Evolutionary conservation across 2,113 vertebrate species (phyloP), one percentile per base, ranked within the genome.

Genomic region (Myotis brandtii): DNA sequence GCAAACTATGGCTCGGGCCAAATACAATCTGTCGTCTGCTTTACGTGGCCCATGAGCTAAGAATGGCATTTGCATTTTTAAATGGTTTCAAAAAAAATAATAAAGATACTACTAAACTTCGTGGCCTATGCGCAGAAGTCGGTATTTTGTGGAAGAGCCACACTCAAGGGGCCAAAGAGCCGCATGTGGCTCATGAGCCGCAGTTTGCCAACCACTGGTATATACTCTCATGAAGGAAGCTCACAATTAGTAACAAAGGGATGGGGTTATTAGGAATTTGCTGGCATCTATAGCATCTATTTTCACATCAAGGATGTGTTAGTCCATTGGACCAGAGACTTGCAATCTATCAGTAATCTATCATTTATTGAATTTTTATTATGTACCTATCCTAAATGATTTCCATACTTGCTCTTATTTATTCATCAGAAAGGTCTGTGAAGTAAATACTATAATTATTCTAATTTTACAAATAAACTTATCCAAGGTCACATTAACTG

Each of bases 21-120:
- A 34, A 67, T 69, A 32, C 0, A 21, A 66, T 6, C 30, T 54
- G 4, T 84, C 6, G 0, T 37, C 46, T 34, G 5, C 54, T 85
- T 93, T 83, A 5, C n/a, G 30, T 37, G n/a, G 56, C 27, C 23
- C 48, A 0, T 23, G 1, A 86, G 18, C 13, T 40, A 40, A 81
- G 43, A 85, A 87, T 75, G 21, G 10, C 25, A 86, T 95, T 73
- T 66, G 40, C 4, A 46, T 81, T 95, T 95, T 92, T 83, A 86
- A 86, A 32, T 70, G 72, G 18, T 75, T 37, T 14, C 37, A 76
- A 73, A 67, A 89, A n/a, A n/a, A 77, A n/a, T 14, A 25, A 25
- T 9, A 72, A 20, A 79, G 75, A 50, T 86, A 56, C 12, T 69
- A 46, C 11, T 85, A 43, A 43, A 43, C 43, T 43, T 43, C 43